Evolutionary conservation across 2,888 invertebrate genomes (phyloP).

Genomic region (Campaea margaritaria): DNA sequence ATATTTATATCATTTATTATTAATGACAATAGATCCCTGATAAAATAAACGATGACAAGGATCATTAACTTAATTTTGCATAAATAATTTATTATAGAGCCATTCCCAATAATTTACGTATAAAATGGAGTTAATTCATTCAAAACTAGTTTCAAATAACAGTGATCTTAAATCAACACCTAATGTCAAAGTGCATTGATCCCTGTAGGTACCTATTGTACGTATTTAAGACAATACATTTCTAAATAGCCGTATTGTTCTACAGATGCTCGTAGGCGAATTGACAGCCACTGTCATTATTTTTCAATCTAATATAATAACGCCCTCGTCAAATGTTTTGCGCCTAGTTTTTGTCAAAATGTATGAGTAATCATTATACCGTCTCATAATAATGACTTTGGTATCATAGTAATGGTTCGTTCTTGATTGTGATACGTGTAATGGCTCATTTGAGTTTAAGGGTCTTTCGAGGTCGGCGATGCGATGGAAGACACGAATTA

Average conservation of each 20-base stretch:
- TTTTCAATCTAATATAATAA: slow-evolving; percentile 70
- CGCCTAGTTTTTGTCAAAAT: slow-evolving; percentile 56
- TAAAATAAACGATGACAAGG: slow-evolving; percentile 15
- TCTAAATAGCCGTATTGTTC: slow-evolving; percentile 44
- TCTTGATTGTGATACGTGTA: slow-evolving; percentile 42
- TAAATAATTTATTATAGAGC: slow-evolving; percentile 5
- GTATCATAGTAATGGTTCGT: slow-evolving; percentile 42
- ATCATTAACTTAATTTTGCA: slow-evolving; percentile 12
- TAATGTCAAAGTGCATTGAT: slow-evolving; percentile 61
- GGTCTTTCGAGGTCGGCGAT: slow-evolving; percentile 8
- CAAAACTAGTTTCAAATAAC: slow-evolving; percentile 36
- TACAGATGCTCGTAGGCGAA: slow-evolving; percentile 57
- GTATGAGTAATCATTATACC: slow-evolving; percentile 49
- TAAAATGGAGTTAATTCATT: slow-evolving; percentile 10
- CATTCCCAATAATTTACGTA: slow-evolving; percentile 12
- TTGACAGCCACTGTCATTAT: slow-evolving; percentile 64
- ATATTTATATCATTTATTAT: not conserved
- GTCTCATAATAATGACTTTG: slow-evolving; percentile 46
- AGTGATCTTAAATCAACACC: slow-evolving; percentile 50
- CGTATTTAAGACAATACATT: slow-evolving; percentile 40
- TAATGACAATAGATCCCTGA: slow-evolving; percentile 6
- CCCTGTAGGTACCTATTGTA: slow-evolving; percentile 39
- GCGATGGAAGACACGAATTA: not conserved
- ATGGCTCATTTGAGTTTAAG: slow-evolving; percentile 39
- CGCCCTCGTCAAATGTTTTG: slow-evolving; percentile 62